Base-by-base conservation (phyloP, 1,140 invertebrate species). In the Aphaenogaster ashmeadi region DNA sequence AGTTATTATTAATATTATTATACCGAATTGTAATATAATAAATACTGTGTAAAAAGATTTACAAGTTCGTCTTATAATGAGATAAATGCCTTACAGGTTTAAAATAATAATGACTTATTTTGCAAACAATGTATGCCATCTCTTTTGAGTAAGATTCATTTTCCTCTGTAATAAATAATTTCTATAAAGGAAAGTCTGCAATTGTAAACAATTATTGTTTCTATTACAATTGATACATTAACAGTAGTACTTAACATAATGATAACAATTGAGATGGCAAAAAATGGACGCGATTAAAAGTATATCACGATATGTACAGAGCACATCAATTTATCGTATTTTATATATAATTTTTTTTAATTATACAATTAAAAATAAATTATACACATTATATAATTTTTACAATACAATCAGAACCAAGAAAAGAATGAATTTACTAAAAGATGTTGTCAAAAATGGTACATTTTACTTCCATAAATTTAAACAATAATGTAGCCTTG, bases 41-140 rank as follows among this genome's bases (percentile, higher is more conserved):
- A 41, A 50, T 47, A 79, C 11, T 81, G 11, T 56, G 6, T 56
- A 81, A 71, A 71, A 80, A 77, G 18, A 81, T 71, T 81, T 71
- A 71, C 38, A 58, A 81, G 38, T 41, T 27, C n/a, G 54, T 81
- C 11, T 69, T 71, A 71, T 4, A 47, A 41, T 21, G 5, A 81
- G 15, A 58, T 71, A 71, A 81, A 81, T 81, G 64, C 44, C 52
- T 56, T 56, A 58, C n/a, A 56, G 27, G 44, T 18, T 56, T n/a
- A 1, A 81, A 41, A 81, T 71, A 38, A 21, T 80, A 56, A 56
- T 38, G 9, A 81, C 21, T 41, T 56, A 41, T 67, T 80, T 81
- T 41, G 3, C 7, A 54, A 64, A 50, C 13, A 54, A 27, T 36
- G 13, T 27, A 69, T 44, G 13, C 52, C 54, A 44, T 41, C 8